These are phyloP conservation scores for Tyria jacobaeae DNA, from an alignment of 2,888 invertebrate species.

Conservation along the genomic window DNA sequence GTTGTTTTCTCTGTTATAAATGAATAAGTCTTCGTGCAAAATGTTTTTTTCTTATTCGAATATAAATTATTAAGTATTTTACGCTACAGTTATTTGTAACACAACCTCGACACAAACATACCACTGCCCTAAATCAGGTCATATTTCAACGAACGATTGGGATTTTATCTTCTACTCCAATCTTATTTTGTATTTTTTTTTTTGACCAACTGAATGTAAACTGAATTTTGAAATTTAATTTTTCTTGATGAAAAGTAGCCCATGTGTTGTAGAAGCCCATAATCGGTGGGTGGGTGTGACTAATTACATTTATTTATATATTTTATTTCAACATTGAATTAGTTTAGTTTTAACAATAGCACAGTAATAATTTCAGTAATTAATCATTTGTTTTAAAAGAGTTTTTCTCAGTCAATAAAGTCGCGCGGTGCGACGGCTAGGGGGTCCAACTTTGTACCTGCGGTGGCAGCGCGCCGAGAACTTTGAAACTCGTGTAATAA, in stretches of 20 bases:
- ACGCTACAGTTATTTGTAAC: background rate
- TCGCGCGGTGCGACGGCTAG: conserved; percentile 30
- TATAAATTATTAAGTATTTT: no score
- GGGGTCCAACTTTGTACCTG: conserved; percentile 47
- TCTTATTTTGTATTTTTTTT: no score
- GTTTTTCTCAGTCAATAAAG: conserved; percentile 44
- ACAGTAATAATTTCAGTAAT: conserved; percentile 37
- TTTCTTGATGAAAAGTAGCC: no score
- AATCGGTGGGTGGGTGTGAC: no score
- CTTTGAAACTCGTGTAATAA: no score
- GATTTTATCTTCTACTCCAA: no score
- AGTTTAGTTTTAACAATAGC: background rate
- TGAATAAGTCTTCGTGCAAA: background rate
- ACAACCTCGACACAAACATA: background rate
- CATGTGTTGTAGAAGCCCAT: no score
- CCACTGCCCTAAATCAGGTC: background rate
- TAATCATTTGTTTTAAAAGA: conserved; percentile 46
- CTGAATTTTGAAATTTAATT: no score
- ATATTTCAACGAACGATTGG: no score
- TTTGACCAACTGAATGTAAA: no score
- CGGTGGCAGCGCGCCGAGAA: conserved; percentile 49
- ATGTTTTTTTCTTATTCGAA: background rate
- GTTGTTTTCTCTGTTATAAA: conserved; percentile 1
- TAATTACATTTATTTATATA: no score
- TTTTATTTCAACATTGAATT: background rate